Evolutionary conservation across 2,113 vertebrate genomes (phyloP).

Genomic region (Pantherophis guttatus): DNA sequence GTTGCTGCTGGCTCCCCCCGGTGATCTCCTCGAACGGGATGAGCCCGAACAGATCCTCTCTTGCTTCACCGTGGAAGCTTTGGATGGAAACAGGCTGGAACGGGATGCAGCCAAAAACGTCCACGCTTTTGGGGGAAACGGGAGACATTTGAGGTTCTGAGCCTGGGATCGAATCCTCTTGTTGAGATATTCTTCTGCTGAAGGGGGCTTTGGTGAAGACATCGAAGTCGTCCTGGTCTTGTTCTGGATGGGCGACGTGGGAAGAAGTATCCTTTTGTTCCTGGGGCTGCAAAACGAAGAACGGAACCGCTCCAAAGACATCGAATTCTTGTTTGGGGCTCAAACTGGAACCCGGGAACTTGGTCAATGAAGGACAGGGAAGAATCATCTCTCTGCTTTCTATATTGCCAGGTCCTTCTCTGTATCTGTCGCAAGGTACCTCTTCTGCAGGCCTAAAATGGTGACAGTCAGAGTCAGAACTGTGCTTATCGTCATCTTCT

Average conservation of each 20-base stretch:
- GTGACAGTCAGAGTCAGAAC: constrained; percentile 87
- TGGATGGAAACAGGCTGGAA: constrained; percentile 78
- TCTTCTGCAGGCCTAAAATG: constrained; percentile 53
- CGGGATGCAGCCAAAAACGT: constrained; percentile 88
- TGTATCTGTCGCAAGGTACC: constrained; percentile 45
- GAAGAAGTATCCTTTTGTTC: constrained; percentile 58
- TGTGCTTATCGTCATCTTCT: constrained; percentile 84
- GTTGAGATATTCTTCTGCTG: constrained; percentile 76
- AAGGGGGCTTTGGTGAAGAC: constrained; percentile 97
- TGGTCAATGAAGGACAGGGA: constrained; percentile 2
- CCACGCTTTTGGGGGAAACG: constrained; percentile 71
- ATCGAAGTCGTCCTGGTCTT: constrained; percentile 82
- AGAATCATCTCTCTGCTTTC: constrained; percentile 27
- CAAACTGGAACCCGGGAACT: constrained; percentile 12
- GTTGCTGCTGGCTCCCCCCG: constrained; percentile 76
- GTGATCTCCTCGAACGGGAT: constrained; percentile 79
- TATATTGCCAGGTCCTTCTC: rapidly evolving
- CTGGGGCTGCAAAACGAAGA: constrained; percentile 66
- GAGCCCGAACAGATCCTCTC: constrained; percentile 81
- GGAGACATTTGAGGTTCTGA: constrained; percentile 67
- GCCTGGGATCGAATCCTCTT: constrained; percentile 53
- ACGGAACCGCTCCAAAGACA: constrained; percentile 88
- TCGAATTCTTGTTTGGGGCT: constrained; percentile 70
- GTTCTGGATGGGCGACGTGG: constrained; percentile 59
- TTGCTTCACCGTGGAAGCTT: constrained; percentile 53